Evolutionary conservation across 1,140 invertebrate species (phyloP).

Genomic region (Hydropsyche tenuis): DNA sequence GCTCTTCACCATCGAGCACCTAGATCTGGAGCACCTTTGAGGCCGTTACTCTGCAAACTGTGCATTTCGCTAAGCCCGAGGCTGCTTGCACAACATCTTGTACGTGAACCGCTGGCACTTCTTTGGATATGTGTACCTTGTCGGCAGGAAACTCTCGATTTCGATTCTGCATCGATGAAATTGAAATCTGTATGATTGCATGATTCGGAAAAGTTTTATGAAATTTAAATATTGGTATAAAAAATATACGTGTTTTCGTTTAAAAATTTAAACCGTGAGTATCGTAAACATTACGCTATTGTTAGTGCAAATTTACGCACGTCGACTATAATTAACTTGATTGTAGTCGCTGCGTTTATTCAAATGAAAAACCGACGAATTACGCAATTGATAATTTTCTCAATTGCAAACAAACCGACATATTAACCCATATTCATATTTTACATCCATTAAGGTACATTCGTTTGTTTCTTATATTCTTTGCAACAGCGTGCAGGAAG

Average conservation of each 20-base stretch:
- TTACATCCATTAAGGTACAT: not conserved
- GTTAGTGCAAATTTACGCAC: not conserved
- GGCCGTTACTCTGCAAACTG: constrained; percentile 24
- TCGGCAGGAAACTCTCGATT: constrained; percentile 28
- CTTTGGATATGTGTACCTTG: not conserved
- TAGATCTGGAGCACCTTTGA: constrained; percentile 9
- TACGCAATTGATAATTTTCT: not conserved
- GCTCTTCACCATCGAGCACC: not conserved
- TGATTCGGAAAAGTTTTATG: too few relatives aligned
- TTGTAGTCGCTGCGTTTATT: not conserved
- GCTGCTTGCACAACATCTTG: constrained; percentile 16
- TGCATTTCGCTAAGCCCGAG: constrained; percentile 8
- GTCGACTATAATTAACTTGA: not conserved
- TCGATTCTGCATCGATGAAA: not conserved
- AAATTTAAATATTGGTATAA: too few relatives aligned
- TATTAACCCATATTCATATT: constrained; percentile 9
- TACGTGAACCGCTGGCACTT: not conserved
- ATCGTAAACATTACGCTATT: not conserved
- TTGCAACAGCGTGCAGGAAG: not conserved
- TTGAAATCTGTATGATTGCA: too few relatives aligned
- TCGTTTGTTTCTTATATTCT: not conserved
- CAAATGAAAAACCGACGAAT: not conserved
- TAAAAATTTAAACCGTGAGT: too few relatives aligned
- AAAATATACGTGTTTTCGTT: too few relatives aligned
- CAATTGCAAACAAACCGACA: not conserved